These are phyloP conservation scores for Paralichthys olivaceus DNA, from an alignment of 2,113 vertebrate species.

Conservation along the genomic window DNA sequence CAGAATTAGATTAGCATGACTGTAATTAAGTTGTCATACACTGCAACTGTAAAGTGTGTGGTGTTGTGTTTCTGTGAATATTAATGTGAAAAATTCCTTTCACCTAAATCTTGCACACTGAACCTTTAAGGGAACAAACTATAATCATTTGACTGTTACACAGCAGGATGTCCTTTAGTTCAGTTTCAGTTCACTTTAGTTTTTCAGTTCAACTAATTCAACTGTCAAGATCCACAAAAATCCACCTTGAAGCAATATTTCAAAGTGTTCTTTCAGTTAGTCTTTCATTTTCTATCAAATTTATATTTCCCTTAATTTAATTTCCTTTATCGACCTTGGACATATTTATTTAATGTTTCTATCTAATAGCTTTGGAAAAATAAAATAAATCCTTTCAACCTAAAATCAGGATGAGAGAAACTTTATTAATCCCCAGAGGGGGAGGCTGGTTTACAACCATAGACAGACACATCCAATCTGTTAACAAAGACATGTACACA, in stretches of 20 bases:
- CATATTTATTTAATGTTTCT: too few species aligned
- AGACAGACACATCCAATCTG: not conserved
- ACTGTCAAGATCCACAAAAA: not conserved
- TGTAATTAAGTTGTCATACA: not conserved
- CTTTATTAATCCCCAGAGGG: not conserved
- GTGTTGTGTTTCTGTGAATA: not conserved
- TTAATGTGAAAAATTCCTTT: not conserved
- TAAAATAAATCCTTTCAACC: not conserved
- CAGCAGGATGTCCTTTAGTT: too few species aligned
- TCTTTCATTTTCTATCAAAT: not conserved
- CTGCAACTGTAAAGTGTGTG: not conserved
- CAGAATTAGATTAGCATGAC: not conserved
- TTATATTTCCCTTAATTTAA: not conserved
- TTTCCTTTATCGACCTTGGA: too few species aligned
- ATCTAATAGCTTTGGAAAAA: not conserved
- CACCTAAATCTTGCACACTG: too few species aligned
- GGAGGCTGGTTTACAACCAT: not conserved
- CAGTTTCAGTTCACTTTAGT: not conserved
- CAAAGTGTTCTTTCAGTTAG: not conserved
- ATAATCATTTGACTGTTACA: too few species aligned
- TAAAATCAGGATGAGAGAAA: not conserved
- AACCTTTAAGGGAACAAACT: too few species aligned
- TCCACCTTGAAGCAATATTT: not conserved
- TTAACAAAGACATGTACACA: not conserved
- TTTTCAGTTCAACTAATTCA: not conserved